Evolutionary conservation across 2,113 vertebrate species (phyloP).

Genomic region (Onychostoma macrolepis): DNA sequence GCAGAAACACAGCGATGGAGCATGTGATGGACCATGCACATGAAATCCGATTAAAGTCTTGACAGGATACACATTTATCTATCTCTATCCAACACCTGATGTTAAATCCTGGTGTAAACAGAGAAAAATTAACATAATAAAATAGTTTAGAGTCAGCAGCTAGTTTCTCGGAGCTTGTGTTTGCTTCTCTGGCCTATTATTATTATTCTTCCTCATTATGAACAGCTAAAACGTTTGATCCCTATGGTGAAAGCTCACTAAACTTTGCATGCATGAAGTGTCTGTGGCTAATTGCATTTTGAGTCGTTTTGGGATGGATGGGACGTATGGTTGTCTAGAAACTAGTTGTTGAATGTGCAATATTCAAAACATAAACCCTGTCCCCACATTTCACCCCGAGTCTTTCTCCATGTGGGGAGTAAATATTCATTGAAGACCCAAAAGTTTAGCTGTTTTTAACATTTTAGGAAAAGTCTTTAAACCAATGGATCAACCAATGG

Average conservation of each 20-base stretch:
- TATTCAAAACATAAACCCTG: background rate
- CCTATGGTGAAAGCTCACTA: background rate
- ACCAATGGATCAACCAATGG: background rate
- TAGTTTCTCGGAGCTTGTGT: background rate
- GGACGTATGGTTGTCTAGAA: background rate
- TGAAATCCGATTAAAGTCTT: background rate
- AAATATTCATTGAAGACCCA: background rate
- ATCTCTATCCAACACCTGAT: background rate
- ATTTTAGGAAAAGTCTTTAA: background rate
- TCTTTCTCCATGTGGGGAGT: background rate
- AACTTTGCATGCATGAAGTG: background rate
- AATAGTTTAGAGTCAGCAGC: background rate
- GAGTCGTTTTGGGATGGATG: background rate
- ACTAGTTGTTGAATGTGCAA: background rate
- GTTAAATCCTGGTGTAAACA: background rate
- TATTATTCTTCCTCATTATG: background rate
- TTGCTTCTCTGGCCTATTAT: background rate
- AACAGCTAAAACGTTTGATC: background rate
- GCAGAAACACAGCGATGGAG: background rate
- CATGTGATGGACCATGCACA: background rate
- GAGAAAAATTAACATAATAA: background rate
- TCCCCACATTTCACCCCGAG: background rate
- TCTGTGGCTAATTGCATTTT: slow-evolving; percentile 5
- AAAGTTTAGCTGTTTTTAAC: background rate
- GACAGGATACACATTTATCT: background rate